Base-by-base conservation (phyloP, 2,888 invertebrate genomes). In the Nebria brevicollis region DNA sequence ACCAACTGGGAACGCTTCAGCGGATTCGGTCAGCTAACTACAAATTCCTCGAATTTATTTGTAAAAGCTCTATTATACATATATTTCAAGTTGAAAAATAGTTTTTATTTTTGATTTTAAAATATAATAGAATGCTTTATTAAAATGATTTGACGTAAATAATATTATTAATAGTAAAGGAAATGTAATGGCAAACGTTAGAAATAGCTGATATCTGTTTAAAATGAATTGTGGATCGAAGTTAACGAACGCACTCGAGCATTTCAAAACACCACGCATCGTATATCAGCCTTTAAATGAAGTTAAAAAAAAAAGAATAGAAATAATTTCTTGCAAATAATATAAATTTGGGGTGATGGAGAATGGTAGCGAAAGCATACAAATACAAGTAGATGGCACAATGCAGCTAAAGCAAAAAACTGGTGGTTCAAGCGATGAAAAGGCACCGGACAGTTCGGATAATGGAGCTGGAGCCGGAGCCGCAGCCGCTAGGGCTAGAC, bases 381-480 rank as follows among this genome's bases (percentile, higher is more conserved):
- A n/a, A 68, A 66, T 54, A 75, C 75, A 75, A n/a, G 64, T 43
- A 54, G 80, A 80, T 34, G 64, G 70, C 64, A 70, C 42, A 11
- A 54, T 26, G 34, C 54, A 68, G 34, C 15, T 80, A 65, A 80
- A 80, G 41, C 75, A 68, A 41, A 85, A 84, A 79, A 82, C 83
- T 11, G 81, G 83, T n/a, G 84, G 83, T n/a, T 85, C 85, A 73
- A 85, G 86, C 83, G 88, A 88, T 79, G 88, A 88, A 82, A 88
- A 88, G 83, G 86, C 86, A 15, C 87, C 87, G 5, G 89, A 88
- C 82, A 88, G 87, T 82, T 87, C 87, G 2, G 88, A 88, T 82
- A 87, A 85, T 82, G 85, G 83, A 72, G 77, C 81, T 66, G 75
- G 73, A 15, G 77, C 81, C 66, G 85, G 83, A 72, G 77, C 81